phyloP scores from a whole-genome alignment of 2,888 invertebrate genomes.

The Caenorhabditis sp. region DNA sequence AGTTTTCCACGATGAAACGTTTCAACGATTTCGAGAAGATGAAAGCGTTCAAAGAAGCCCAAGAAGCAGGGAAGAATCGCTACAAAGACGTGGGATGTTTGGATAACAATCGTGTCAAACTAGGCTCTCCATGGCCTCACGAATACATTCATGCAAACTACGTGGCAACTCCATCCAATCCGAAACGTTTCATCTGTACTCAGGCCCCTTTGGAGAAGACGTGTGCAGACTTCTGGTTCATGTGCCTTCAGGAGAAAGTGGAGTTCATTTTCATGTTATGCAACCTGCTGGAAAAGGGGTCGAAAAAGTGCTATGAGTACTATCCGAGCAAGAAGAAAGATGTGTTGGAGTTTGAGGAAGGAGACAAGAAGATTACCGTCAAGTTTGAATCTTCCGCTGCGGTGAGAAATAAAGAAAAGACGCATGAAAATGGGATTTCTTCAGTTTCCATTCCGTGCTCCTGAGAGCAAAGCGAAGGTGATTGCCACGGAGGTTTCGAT shows the following conservation, averaged over 20 bases:
- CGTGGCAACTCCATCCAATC: slow-evolving; percentile 62
- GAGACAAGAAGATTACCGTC: slow-evolving; percentile 51
- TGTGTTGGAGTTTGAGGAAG: slow-evolving; percentile 53
- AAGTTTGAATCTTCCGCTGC: slow-evolving; percentile 31
- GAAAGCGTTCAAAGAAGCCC: slow-evolving; percentile 65
- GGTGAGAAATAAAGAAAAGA: background rate
- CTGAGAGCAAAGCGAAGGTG: slow-evolving; percentile 52
- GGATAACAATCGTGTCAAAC: slow-evolving; percentile 68
- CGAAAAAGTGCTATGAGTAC: slow-evolving; percentile 69
- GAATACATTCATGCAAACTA: slow-evolving; percentile 75
- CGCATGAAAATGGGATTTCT: background rate
- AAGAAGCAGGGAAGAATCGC: slow-evolving; percentile 61
- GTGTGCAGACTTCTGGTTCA: slow-evolving; percentile 70
- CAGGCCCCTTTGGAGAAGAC: slow-evolving; percentile 73
- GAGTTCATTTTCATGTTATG: slow-evolving; percentile 72
- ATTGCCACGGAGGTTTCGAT: slow-evolving; percentile 53
- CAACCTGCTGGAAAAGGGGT: slow-evolving; percentile 67
- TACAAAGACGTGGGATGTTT: slow-evolving; percentile 73
- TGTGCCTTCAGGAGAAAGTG: slow-evolving; percentile 68
- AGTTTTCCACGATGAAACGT: slow-evolving; percentile 66
- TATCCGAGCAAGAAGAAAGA: slow-evolving; percentile 60
- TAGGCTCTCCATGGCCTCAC: slow-evolving; percentile 54
- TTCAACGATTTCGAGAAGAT: slow-evolving; percentile 65
- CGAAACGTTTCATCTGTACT: slow-evolving; percentile 72
- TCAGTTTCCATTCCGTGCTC: slow-evolving; percentile 41